Evolutionary conservation across 2,113 vertebrate species (phyloP).

Genomic region (Alethe castanea): DNA sequence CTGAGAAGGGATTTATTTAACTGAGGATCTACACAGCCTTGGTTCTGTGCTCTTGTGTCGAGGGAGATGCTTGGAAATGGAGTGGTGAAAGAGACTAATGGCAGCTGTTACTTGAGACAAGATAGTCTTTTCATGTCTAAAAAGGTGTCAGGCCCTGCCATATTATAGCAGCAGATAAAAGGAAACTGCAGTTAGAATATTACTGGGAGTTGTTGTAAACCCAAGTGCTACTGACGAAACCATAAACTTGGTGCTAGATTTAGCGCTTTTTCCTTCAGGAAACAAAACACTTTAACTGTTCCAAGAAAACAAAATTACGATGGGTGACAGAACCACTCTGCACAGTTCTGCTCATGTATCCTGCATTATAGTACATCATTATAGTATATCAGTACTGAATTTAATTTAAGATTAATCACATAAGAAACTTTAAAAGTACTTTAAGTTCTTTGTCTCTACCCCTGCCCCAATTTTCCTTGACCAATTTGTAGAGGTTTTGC

Average conservation of each 20-base stretch:
- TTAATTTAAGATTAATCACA: neutral
- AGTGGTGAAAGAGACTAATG: neutral
- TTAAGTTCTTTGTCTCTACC: neutral
- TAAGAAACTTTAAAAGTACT: neutral
- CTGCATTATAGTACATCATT: neutral
- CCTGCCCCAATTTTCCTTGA: neutral
- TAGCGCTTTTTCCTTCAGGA: constrained; percentile 48
- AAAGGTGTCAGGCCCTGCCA: constrained; percentile 74
- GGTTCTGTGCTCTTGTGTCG: neutral
- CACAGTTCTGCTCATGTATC: neutral
- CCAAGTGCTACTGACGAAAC: constrained; percentile 34
- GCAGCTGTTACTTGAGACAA: constrained; percentile 53
- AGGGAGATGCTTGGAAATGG: neutral
- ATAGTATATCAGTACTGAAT: neutral
- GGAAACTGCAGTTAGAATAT: constrained; percentile 58
- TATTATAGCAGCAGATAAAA: constrained; percentile 81
- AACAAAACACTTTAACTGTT: constrained; percentile 48
- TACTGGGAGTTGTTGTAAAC: constrained; percentile 65
- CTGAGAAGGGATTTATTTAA: neutral
- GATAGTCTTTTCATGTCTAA: constrained; percentile 82
- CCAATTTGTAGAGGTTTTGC: neutral
- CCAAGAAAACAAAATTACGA: neutral
- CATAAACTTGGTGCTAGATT: neutral
- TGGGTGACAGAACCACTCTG: neutral
- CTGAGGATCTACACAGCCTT: neutral